Evolutionary conservation across 2,797 vertebrate species (phyloP).

Genomic region (Enteromius mattozi): DNA sequence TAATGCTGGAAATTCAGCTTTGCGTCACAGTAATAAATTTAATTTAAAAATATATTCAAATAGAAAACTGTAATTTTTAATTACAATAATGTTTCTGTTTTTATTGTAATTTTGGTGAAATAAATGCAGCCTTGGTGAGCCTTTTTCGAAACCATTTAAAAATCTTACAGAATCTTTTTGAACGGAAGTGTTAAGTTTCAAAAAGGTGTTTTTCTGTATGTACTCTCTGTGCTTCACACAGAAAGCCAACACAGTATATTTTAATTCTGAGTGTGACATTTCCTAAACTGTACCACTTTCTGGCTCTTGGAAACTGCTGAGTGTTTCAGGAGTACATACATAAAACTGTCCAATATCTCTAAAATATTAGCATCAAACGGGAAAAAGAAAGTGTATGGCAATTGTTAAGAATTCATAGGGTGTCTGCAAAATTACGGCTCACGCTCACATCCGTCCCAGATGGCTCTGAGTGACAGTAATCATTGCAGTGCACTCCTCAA

Average conservation of each 20-base stretch:
- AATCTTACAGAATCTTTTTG: not conserved
- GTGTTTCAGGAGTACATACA: constrained; percentile 5
- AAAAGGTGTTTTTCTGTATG: not conserved
- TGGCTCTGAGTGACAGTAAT: constrained; percentile 40
- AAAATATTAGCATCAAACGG: constrained; percentile 23
- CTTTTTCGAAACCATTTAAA: not conserved
- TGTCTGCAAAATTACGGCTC: constrained; percentile 23
- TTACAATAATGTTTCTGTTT: not conserved
- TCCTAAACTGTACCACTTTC: constrained; percentile 3
- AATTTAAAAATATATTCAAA: not conserved
- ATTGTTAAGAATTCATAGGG: constrained; percentile 16
- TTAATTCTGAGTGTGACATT: constrained; percentile 28
- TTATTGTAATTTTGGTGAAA: not conserved
- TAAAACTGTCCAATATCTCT: constrained; percentile 21
- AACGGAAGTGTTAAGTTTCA: not conserved
- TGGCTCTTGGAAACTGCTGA: constrained; percentile 25
- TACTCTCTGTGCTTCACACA: not conserved
- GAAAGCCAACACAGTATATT: not conserved
- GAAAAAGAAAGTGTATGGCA: not conserved
- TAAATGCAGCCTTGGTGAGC: not conserved
- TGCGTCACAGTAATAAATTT: not conserved
- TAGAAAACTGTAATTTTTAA: not conserved
- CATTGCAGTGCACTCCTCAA: constrained; percentile 25
- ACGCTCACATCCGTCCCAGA: constrained; percentile 18
- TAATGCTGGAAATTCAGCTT: not conserved